Evolutionary conservation across 2,113 vertebrate genomes (phyloP).

Genomic region (Cyprinodon brontotheroides): DNA sequence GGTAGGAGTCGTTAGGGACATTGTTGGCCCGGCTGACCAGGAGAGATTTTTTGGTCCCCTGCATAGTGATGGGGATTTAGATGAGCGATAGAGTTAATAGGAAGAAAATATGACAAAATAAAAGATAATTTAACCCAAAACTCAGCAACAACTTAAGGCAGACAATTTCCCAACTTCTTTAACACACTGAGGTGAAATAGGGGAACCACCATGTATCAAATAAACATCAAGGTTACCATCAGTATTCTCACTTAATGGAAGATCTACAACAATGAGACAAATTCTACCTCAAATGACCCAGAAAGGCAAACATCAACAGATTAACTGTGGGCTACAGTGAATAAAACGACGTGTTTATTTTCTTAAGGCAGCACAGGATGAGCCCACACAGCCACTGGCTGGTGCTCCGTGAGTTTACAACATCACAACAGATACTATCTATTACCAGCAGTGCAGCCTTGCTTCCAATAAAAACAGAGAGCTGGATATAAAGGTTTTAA

Average conservation of each 20-base stretch:
- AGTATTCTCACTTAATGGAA: conserved; percentile 20
- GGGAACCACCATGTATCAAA: not conserved
- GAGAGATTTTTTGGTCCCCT: too few species aligned
- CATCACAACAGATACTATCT: conserved; percentile 53
- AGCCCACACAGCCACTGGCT: conserved; percentile 31
- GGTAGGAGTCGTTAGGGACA: too few species aligned
- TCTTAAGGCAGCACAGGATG: conserved; percentile 31
- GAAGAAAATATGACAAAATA: not conserved
- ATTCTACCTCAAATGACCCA: conserved; percentile 11
- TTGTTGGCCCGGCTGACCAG: too few species aligned
- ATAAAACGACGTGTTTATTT: conserved; percentile 48
- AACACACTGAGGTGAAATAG: not conserved
- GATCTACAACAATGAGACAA: conserved; percentile 25
- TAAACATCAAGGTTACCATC: not conserved
- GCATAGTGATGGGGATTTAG: too few species aligned
- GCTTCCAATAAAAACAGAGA: conserved; percentile 65
- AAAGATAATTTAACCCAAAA: not conserved
- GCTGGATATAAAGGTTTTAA: conserved; percentile 37
- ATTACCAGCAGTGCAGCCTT: conserved; percentile 17
- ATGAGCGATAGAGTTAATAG: too few species aligned
- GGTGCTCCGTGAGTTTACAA: conserved; percentile 43
- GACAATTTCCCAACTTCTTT: not conserved
- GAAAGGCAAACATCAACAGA: conserved; percentile 14
- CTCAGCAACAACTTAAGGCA: not conserved
- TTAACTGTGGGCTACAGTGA: conserved; percentile 20